Percentiles rank a stretch among this genome's conserved stretches.
Conservation (phyloP, 2,888 invertebrate genomes). For the Eupithecia insigniata region DNA sequence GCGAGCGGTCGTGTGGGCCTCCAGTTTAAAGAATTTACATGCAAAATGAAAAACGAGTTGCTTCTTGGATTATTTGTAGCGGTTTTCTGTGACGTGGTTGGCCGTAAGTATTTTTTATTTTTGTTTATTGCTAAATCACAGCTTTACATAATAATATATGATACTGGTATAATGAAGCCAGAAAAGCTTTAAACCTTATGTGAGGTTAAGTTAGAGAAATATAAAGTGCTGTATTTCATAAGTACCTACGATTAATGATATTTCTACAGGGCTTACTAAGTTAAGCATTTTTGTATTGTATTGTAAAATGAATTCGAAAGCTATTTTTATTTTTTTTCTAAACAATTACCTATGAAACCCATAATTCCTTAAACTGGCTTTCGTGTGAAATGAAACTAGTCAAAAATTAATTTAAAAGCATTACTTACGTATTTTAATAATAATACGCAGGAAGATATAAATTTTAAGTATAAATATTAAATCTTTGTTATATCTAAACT, state of each 20-base stretch:
- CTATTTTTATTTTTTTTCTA: background rate
- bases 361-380: background rate
- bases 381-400: background rate
- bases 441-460: background rate
- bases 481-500: background rate
- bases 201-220: no score
- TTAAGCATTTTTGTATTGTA: no score
- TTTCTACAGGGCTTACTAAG: no score
- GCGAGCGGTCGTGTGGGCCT: background rate
- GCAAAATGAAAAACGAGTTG: slow-evolving; percentile 18
- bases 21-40: background rate
- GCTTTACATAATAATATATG: no score
- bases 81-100: background rate
- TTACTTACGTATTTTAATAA: no score
- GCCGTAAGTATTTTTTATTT: slow-evolving; percentile 9
- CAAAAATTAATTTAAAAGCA: background rate
- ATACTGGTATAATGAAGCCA: no score
- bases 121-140: no score
- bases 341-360: background rate
- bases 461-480: background rate
- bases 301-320: no score
- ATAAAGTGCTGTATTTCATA: no score
- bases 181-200: no score
- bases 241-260: no score
- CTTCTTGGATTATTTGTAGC: slow-evolving; percentile 18